phyloP scores from a whole-genome alignment of 2,888 invertebrate species.

The Lingula anatina region DNA sequence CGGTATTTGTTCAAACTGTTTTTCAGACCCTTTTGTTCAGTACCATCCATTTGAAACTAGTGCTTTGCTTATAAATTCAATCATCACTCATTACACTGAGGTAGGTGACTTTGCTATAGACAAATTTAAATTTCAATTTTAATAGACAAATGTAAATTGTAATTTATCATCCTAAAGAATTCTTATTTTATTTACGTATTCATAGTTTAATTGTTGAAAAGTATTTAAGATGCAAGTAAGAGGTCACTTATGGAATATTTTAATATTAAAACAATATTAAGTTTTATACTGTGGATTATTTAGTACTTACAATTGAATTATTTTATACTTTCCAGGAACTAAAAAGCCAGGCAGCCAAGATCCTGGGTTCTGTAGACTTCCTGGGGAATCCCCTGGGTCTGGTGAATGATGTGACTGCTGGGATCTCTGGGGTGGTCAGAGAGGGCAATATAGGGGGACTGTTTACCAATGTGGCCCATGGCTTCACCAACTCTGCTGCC shows the following conservation, averaged over 20 bases:
- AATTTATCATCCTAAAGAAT: neutral
- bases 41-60: slow-evolving; percentile 88
- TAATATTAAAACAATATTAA: neutral
- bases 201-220: neutral
- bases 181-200: neutral
- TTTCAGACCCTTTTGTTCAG: slow-evolving; percentile 76
- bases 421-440: slow-evolving; percentile 82
- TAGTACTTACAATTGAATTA: slow-evolving; percentile 3
- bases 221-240: neutral
- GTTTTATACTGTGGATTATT: neutral
- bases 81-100: slow-evolving; percentile 56
- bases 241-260: neutral
- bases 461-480: slow-evolving; percentile 93
- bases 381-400: slow-evolving; percentile 95
- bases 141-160: neutral
- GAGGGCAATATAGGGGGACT: slow-evolving; percentile 90
- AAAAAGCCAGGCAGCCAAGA: slow-evolving; percentile 91
- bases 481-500: slow-evolving; percentile 93
- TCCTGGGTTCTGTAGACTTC: slow-evolving; percentile 94
- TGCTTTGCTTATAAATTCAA: slow-evolving; percentile 73
- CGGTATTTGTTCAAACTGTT: no score
- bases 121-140: neutral
- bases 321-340: slow-evolving; percentile 62
- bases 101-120: slow-evolving; percentile 11
- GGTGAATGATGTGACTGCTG: slow-evolving; percentile 92